Evolutionary conservation across 2,797 vertebrate species (phyloP).

Genomic region (Neostethus bicornis): DNA sequence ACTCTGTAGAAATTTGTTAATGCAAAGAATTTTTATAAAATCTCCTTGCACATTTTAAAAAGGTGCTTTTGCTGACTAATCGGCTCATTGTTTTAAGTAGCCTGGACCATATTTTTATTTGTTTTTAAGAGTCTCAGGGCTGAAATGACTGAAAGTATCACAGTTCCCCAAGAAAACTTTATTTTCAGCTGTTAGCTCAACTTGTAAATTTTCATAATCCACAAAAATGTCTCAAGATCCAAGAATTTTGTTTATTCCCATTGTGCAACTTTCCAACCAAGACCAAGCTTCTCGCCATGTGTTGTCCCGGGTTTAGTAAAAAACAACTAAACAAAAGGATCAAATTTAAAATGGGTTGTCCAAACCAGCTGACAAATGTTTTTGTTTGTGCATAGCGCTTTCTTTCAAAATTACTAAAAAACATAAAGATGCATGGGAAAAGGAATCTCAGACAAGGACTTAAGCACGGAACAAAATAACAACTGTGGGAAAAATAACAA

Average conservation of each 20-base stretch:
- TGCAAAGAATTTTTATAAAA: too few species aligned
- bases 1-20: too few species aligned
- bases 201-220: too few species aligned
- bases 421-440: slow-evolving; percentile 23
- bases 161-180: background rate
- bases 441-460: slow-evolving; percentile 26
- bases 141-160: too few species aligned
- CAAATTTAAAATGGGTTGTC: slow-evolving; percentile 24
- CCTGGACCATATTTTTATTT: too few species aligned
- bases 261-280: slow-evolving; percentile 6
- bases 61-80: too few species aligned
- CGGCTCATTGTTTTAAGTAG: too few species aligned
- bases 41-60: too few species aligned
- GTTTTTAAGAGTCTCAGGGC: too few species aligned
- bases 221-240: background rate
- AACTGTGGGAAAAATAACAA: slow-evolving; percentile 40
- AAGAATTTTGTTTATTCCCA: background rate
- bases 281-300: slow-evolving; percentile 39
- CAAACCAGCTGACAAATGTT: slow-evolving; percentile 30
- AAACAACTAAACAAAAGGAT: slow-evolving; percentile 52
- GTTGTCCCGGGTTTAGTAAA: slow-evolving; percentile 23
- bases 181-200: background rate
- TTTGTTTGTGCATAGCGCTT: slow-evolving; percentile 20
- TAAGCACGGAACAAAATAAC: slow-evolving; percentile 28
- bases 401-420: slow-evolving; percentile 19